Evolutionary conservation across 2,888 invertebrate species (phyloP).

Genomic region (Atrina japonica): DNA sequence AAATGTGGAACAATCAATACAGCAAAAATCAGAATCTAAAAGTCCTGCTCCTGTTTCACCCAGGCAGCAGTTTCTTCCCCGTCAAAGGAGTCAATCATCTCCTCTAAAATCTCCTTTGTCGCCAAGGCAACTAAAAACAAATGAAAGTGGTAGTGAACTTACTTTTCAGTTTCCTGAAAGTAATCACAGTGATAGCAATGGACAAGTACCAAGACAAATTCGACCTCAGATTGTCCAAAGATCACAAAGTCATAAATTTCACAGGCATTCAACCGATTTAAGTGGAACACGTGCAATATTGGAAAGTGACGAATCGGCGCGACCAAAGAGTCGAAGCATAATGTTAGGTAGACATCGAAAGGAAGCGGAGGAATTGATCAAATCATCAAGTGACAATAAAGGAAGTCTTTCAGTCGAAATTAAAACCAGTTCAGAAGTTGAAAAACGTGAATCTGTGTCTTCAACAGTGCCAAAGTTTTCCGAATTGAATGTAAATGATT

Average conservation of each 20-base stretch:
- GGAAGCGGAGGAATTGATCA: slow-evolving; percentile 23
- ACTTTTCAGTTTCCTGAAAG: no score
- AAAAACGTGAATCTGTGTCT: slow-evolving; percentile 2
- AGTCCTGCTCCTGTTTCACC: no score
- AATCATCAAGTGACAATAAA: background rate
- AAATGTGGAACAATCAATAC: background rate
- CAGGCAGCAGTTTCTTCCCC: no score
- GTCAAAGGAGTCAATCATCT: no score
- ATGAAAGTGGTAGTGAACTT: no score
- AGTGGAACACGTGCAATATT: slow-evolving; percentile 34
- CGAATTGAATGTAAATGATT: slow-evolving; percentile 63
- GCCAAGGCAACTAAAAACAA: no score
- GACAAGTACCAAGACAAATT: slow-evolving; percentile 1
- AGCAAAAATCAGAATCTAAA: no score
- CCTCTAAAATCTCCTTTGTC: no score
- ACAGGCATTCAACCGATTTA: slow-evolving; percentile 31
- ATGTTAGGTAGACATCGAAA: slow-evolving; percentile 17
- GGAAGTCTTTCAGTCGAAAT: background rate
- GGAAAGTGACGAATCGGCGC: background rate
- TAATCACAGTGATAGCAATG: background rate
- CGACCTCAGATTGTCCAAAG: slow-evolving; percentile 22
- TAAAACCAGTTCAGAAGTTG: background rate
- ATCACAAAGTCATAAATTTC: slow-evolving; percentile 26
- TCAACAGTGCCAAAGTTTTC: slow-evolving; percentile 30
- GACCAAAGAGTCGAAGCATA: background rate